These are phyloP conservation scores for Willisornis vidua DNA, from an alignment of 2,113 vertebrate genomes.

Conservation along the genomic window DNA sequence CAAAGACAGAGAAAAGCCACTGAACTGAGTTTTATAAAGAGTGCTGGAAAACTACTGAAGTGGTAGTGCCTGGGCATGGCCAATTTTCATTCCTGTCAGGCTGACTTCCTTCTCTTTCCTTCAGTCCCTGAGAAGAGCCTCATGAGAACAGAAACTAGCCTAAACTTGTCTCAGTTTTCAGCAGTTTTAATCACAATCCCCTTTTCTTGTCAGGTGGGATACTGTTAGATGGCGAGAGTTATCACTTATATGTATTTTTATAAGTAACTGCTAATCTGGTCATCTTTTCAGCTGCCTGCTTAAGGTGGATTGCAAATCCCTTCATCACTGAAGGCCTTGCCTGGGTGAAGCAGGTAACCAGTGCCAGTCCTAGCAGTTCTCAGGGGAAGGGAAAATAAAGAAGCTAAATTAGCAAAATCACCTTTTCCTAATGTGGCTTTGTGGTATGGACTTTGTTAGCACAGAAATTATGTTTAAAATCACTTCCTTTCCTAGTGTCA, in stretches of 20 bases:
- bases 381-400: background rate
- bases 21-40: background rate
- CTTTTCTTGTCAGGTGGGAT: background rate
- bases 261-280: background rate
- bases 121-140: background rate
- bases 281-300: background rate
- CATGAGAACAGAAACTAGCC: background rate
- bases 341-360: background rate
- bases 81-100: fast-evolving
- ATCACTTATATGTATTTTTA: background rate
- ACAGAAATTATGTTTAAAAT: background rate
- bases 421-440: background rate
- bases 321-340: background rate
- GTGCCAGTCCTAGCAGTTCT: background rate
- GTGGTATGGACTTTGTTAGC: background rate
- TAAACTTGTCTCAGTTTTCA: background rate
- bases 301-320: background rate
- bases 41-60: conserved; percentile 33
- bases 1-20: background rate
- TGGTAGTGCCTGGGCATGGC: background rate
- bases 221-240: background rate
- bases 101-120: background rate
- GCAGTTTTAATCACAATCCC: background rate
- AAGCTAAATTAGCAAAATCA: background rate
- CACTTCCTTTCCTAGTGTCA: background rate